Evolutionary conservation across 2,113 vertebrate species (phyloP).

Genomic region (Phyllopteryx taeniolatus): DNA sequence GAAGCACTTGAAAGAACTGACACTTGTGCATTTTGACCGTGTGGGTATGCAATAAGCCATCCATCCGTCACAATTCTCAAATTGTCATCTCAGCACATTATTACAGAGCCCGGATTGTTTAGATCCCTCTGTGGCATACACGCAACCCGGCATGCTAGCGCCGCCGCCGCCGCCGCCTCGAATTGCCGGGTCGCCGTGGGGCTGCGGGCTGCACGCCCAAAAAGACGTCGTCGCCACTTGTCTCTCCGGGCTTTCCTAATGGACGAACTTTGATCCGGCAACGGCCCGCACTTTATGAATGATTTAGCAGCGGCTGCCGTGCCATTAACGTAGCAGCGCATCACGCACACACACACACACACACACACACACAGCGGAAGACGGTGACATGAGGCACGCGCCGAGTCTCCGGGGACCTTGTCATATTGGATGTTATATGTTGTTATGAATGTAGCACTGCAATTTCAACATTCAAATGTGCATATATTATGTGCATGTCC

Average conservation of each 20-base stretch:
- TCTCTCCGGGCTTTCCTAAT: constrained; percentile 39
- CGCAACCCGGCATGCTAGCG: neutral
- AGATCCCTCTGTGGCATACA: neutral
- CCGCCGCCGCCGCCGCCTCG: neutral
- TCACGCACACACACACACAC: too few relatives aligned
- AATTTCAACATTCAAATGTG: neutral
- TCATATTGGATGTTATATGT: neutral
- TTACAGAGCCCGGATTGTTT: neutral
- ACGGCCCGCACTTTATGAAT: constrained; percentile 42
- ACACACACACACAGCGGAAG: neutral
- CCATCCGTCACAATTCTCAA: neutral
- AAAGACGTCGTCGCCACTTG: constrained; percentile 21
- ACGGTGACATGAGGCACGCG: constrained; percentile 19
- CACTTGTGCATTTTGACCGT: too few relatives aligned
- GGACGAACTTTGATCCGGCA: constrained; percentile 17
- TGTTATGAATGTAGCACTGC: neutral
- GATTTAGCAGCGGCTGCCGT: constrained; percentile 42
- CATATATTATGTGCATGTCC: neutral
- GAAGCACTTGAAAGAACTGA: too few relatives aligned
- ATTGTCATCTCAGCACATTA: constrained; percentile 4
- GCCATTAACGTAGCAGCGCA: constrained; percentile 36
- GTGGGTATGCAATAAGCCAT: neutral
- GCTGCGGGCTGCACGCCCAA: neutral
- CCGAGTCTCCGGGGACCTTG: neutral
- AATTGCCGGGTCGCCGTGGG: constrained; percentile 5